Percentiles rank a stretch among this genome's conserved stretches.
Evolutionary conservation across 2,113 vertebrate species (phyloP).

Genomic region (Butorides virescens): DNA sequence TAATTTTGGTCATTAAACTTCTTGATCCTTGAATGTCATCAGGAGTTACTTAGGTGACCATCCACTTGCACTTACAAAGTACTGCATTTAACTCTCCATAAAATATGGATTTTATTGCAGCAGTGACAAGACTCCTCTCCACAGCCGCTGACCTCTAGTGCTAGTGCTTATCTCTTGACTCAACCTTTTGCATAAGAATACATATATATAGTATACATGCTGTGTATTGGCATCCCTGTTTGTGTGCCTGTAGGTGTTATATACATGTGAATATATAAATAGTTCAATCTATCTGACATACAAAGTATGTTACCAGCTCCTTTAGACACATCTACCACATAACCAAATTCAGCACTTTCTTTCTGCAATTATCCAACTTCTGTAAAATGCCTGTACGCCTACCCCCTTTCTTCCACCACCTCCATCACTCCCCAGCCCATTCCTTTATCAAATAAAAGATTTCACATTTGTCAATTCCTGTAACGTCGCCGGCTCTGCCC

Average conservation of each 20-base stretch:
- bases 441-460: neutral
- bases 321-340: neutral
- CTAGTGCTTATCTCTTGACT: slow-evolving; percentile 15
- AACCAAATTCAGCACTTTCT: neutral
- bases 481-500: slow-evolving; percentile 2
- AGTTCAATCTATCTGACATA: neutral
- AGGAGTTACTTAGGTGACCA: slow-evolving; percentile 53
- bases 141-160: slow-evolving; percentile 58
- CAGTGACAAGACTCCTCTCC: slow-evolving; percentile 58
- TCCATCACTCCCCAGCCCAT: neutral
- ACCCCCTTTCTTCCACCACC: neutral
- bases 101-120: slow-evolving; percentile 83
- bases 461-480: neutral
- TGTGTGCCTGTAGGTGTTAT: neutral
- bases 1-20: slow-evolving; percentile 67
- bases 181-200: slow-evolving; percentile 34
- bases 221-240: neutral
- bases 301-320: neutral
- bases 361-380: slow-evolving; percentile 13
- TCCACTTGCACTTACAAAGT: slow-evolving; percentile 40
- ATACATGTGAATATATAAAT: neutral
- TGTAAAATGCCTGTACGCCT: neutral
- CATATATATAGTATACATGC: neutral
- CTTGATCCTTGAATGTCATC: slow-evolving; percentile 62
- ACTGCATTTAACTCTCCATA: slow-evolving; percentile 68